Percentiles rank a stretch among this genome's conserved stretches.
Conservation (phyloP, 2,888 invertebrate genomes). For the Druceiella hillmani region DNA sequence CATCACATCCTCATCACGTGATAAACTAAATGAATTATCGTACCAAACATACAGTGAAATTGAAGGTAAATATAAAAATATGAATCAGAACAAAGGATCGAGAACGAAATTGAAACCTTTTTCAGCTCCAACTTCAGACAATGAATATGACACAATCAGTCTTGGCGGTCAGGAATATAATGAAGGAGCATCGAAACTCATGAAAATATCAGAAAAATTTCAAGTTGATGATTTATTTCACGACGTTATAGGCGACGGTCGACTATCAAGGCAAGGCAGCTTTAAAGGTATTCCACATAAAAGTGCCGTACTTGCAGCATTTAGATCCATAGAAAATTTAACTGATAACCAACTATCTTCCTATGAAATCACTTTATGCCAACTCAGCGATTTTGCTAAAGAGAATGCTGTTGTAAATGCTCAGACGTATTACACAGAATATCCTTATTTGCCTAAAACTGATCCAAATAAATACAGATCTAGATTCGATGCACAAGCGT, state of each 20-base stretch:
- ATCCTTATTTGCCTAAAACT: conserved; percentile 47
- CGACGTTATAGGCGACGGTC: conserved; percentile 44
- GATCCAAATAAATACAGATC: conserved; percentile 47
- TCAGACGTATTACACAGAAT: conserved; percentile 45
- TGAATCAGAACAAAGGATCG: conserved; percentile 23
- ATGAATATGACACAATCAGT: conserved; percentile 14
- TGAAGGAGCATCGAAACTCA: conserved; percentile 30
- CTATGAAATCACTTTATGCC: conserved; percentile 39
- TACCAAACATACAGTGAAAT: too few relatives aligned
- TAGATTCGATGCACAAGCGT: conserved; percentile 39
- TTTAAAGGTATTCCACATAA: conserved; percentile 50
- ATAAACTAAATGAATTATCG: too few relatives aligned
- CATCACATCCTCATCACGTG: too few relatives aligned
- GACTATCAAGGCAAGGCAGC: conserved; percentile 44
- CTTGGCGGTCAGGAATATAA: conserved; percentile 2
- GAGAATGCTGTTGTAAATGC: conserved; percentile 37
- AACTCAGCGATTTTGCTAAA: conserved; percentile 36
- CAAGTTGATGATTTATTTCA: conserved; percentile 47
- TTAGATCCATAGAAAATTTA: conserved; percentile 48
- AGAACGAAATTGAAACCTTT: conserved; percentile 14
- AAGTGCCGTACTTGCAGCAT: conserved; percentile 48
- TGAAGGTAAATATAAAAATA: conserved; percentile 37
- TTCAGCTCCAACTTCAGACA: conserved; percentile 21
- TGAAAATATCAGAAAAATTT: conserved; percentile 50
- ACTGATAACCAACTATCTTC: conserved; percentile 35